A percentile compares a stretch with the other conserved stretches of the same genome.
These are phyloP conservation scores for Lordiphosa mommai DNA, from an alignment of 1,140 invertebrate genomes.

Conservation along the genomic window DNA sequence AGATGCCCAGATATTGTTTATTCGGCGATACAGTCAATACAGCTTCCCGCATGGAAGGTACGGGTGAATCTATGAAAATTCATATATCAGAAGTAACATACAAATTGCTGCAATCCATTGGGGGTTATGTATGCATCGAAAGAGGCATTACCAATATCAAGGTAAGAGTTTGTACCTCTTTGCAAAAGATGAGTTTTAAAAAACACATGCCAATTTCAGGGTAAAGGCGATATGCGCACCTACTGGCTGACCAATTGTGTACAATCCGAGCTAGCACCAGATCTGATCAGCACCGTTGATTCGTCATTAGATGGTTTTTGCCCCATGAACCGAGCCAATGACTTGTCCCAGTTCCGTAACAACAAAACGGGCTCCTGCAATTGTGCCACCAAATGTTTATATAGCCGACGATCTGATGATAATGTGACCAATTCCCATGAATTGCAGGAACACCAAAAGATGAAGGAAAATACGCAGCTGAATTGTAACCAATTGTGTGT, in stretches of 20 bases:
- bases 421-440: slow-evolving; percentile 49
- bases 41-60: slow-evolving; percentile 92
- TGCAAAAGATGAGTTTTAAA: neutral
- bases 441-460: slow-evolving; percentile 16
- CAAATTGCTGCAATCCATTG: slow-evolving; percentile 83
- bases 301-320: slow-evolving; percentile 32
- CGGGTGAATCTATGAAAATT: slow-evolving; percentile 91
- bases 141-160: slow-evolving; percentile 87
- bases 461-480: slow-evolving; percentile 32
- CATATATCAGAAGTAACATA: slow-evolving; percentile 94
- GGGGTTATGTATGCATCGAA: slow-evolving; percentile 82
- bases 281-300: slow-evolving; percentile 72
- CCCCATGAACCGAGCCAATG: slow-evolving; percentile 7
- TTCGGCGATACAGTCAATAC: slow-evolving; percentile 98
- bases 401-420: slow-evolving; percentile 67
- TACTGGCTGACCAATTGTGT: slow-evolving; percentile 86
- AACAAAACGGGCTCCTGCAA: slow-evolving; percentile 46
- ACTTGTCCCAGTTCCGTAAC: slow-evolving; percentile 24
- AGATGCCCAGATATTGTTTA: slow-evolving; percentile 93
- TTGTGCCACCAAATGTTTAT: slow-evolving; percentile 64
- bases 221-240: slow-evolving; percentile 92
- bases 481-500: slow-evolving; percentile 64
- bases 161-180: slow-evolving; percentile 80
- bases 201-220: slow-evolving; percentile 81
- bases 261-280: slow-evolving; percentile 45